Percentiles rank a stretch among this genome's conserved stretches.
These are phyloP conservation scores for Cryptocephalus primarius DNA, from an alignment of 2,888 invertebrate genomes.

Conservation along the genomic window DNA sequence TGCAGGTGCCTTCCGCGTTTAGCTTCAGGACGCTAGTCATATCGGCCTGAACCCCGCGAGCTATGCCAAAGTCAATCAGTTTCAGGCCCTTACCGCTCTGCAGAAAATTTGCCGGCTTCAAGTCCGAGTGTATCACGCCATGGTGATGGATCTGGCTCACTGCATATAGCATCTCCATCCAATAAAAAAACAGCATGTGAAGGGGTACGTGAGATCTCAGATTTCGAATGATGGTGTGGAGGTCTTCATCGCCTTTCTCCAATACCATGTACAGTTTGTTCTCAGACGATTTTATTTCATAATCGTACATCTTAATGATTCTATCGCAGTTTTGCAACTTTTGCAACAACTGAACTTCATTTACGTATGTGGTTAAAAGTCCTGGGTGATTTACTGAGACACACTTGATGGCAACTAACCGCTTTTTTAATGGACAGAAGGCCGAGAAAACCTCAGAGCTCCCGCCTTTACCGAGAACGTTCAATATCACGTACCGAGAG, in stretches of 20 bases:
- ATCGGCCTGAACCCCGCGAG: conserved; percentile 76
- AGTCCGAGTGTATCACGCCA: conserved; percentile 90
- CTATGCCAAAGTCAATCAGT: conserved; percentile 95
- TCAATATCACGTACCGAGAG: conserved; percentile 60
- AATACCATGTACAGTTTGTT: conserved; percentile 72
- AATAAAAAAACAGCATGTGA: conserved; percentile 76
- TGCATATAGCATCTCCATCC: conserved; percentile 87
- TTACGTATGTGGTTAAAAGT: conserved; percentile 68
- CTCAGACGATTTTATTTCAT: conserved; percentile 54
- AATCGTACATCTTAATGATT: conserved; percentile 77
- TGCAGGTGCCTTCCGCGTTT: conserved; percentile 77
- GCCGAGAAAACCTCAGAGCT: conserved; percentile 78
- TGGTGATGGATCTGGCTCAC: conserved; percentile 74
- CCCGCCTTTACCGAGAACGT: conserved; percentile 77
- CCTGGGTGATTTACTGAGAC: conserved; percentile 70
- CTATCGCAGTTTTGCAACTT: conserved; percentile 71
- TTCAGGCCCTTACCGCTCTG: conserved; percentile 77
- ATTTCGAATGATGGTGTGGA: conserved; percentile 60
- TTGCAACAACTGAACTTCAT: conserved; percentile 76
- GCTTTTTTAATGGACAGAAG: conserved; percentile 45
- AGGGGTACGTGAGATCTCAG: conserved; percentile 49
- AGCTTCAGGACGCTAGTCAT: conserved; percentile 81
- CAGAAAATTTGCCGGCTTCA: conserved; percentile 95
- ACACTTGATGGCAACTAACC: conserved; percentile 66
- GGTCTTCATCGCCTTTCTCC: conserved; percentile 88